These are phyloP conservation scores for Neogobius melanostomus DNA, from an alignment of 2,113 vertebrate species.

Conservation along the genomic window DNA sequence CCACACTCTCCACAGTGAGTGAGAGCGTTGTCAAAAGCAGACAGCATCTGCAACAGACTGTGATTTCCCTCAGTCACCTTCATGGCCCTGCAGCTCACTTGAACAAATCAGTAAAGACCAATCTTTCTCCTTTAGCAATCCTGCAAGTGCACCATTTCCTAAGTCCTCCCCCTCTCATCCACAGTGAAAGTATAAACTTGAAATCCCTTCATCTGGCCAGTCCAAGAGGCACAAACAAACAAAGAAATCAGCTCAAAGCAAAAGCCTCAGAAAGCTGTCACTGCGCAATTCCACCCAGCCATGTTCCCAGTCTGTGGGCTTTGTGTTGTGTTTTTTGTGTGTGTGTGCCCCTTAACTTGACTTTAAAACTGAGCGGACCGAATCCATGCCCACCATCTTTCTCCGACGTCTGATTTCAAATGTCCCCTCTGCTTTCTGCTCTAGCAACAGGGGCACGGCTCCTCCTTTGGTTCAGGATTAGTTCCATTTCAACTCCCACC, in stretches of 20 bases:
- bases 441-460: slow-evolving; percentile 20
- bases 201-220: slow-evolving; percentile 10
- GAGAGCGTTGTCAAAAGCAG: slow-evolving; percentile 26
- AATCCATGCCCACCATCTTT: slow-evolving; percentile 39
- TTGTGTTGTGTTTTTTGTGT: slow-evolving; percentile 8
- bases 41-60: slow-evolving; percentile 13
- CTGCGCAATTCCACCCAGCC: slow-evolving; percentile 33
- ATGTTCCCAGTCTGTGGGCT: slow-evolving; percentile 37
- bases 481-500: slow-evolving; percentile 56
- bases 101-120: slow-evolving; percentile 29
- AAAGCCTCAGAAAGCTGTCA: slow-evolving; percentile 34
- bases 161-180: slow-evolving; percentile 11
- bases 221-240: slow-evolving; percentile 28
- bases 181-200: slow-evolving; percentile 21
- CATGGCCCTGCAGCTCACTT: slow-evolving; percentile 28
- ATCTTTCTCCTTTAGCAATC: slow-evolving; percentile 21
- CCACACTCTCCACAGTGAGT: background rate
- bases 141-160: slow-evolving; percentile 38
- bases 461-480: slow-evolving; percentile 60
- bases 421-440: slow-evolving; percentile 23
- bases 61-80: slow-evolving; percentile 43
- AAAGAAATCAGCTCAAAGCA: slow-evolving; percentile 16
- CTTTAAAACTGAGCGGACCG: slow-evolving; percentile 41
- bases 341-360: slow-evolving; percentile 43
- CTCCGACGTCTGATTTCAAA: slow-evolving; percentile 24